Conservation (phyloP, 2,797 vertebrate genomes). For the Champsocephalus gunnari region DNA sequence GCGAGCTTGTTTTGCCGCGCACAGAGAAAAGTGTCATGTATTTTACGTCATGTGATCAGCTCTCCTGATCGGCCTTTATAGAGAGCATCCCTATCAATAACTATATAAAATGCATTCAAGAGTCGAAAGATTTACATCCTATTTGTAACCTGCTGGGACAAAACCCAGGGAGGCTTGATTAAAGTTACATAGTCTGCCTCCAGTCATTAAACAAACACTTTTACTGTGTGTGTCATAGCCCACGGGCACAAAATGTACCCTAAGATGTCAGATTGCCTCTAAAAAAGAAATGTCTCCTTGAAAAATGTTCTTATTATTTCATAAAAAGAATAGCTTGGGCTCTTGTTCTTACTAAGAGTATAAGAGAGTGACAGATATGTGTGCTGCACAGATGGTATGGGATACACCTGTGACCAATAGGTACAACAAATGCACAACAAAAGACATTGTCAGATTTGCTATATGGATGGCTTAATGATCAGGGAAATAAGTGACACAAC, state of each 20-base stretch:
- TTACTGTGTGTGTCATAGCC: slow-evolving; percentile 47
- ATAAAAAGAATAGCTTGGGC: slow-evolving; percentile 8
- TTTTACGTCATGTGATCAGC: too few relatives aligned
- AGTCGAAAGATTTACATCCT: slow-evolving; percentile 36
- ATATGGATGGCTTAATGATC: slow-evolving; percentile 33
- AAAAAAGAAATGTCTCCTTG: slow-evolving; percentile 22
- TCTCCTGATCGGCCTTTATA: too few relatives aligned
- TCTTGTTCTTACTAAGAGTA: slow-evolving; percentile 1
- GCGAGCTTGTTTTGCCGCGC: too few relatives aligned
- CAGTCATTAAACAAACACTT: slow-evolving; percentile 55
- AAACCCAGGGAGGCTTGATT: slow-evolving; percentile 59
- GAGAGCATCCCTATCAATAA: slow-evolving; percentile 18
- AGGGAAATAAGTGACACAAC: slow-evolving; percentile 33
- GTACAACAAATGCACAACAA: slow-evolving; percentile 13
- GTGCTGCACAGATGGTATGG: slow-evolving; percentile 51
- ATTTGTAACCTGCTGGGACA: slow-evolving; percentile 44
- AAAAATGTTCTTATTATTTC: slow-evolving; percentile 4
- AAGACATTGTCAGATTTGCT: slow-evolving; percentile 13
- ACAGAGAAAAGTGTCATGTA: too few relatives aligned
- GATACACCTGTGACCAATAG: slow-evolving; percentile 48
- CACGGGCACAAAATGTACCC: slow-evolving; percentile 54
- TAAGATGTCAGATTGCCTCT: slow-evolving; percentile 34
- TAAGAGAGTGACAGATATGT: slow-evolving; percentile 3
- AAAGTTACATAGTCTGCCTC: slow-evolving; percentile 52
- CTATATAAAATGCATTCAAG: slow-evolving; percentile 14